phyloP scores from a whole-genome alignment of 2,888 invertebrate species.

The Bellardia pandia region DNA sequence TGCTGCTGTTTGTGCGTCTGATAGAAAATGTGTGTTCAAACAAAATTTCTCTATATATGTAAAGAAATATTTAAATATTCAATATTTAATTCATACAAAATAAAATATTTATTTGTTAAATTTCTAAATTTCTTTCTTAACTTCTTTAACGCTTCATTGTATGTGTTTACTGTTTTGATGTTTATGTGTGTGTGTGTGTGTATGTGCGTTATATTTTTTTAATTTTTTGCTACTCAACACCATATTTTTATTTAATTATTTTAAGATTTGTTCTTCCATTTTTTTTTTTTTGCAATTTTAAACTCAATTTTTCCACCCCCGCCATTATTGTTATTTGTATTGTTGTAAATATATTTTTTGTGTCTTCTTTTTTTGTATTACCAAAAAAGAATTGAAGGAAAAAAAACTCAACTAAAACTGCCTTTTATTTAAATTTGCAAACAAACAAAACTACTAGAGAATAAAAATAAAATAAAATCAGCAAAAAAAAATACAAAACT shows the following conservation, averaged over 20 bases:
- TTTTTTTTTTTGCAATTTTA: background rate
- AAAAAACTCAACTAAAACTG: slow-evolving; percentile 32
- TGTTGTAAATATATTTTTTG: slow-evolving; percentile 50
- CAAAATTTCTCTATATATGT: too few species aligned
- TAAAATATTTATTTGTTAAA: slow-evolving; percentile 24
- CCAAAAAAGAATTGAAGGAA: slow-evolving; percentile 12
- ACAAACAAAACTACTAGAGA: slow-evolving; percentile 25
- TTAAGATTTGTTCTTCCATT: slow-evolving; percentile 1
- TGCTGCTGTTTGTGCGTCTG: too few species aligned
- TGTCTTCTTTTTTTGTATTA: slow-evolving; percentile 61
- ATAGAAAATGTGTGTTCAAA: too few species aligned
- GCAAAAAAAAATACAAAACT: slow-evolving; percentile 28
- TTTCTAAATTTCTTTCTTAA: background rate
- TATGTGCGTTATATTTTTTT: slow-evolving; percentile 11
- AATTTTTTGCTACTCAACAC: background rate
- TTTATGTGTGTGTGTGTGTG: slow-evolving; percentile 13
- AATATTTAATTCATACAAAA: slow-evolving; percentile 20
- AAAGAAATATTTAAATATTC: too few species aligned
- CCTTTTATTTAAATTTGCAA: slow-evolving; percentile 51
- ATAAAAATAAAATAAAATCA: slow-evolving; percentile 2
- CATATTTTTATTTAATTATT: slow-evolving; percentile 6
- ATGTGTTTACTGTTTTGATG: slow-evolving; percentile 6
- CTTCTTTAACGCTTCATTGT: slow-evolving; percentile 21
- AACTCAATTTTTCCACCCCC: background rate
- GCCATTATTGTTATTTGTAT: slow-evolving; percentile 43